A percentile compares a stretch with the other conserved stretches of the same genome.
Conservation (phyloP, 2,797 vertebrate genomes). For the Forpus xanthops region DNA sequence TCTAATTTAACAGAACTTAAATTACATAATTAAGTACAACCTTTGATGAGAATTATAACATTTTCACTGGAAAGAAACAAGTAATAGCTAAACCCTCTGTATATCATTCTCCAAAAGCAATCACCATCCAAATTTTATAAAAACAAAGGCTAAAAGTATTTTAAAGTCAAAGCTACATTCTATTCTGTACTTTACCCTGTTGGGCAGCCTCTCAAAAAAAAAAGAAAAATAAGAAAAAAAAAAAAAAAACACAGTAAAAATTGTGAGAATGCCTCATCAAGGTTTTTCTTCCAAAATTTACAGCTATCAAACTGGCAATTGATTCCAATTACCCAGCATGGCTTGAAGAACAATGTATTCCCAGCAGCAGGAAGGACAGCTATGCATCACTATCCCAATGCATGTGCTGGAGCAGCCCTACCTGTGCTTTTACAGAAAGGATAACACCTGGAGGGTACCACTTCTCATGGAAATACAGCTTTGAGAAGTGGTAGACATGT, state of each 20-base stretch:
- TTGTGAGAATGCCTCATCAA: not conserved
- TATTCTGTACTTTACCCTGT: not conserved
- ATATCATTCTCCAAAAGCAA: not conserved
- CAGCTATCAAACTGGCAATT: not conserved
- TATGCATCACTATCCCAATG: fast-evolving
- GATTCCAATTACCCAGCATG: not conserved
- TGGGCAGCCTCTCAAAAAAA: not conserved
- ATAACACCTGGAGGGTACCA: not conserved
- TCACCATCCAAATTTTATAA: not conserved
- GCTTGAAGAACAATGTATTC: not conserved
- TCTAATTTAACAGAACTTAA: not conserved
- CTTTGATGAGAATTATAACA: not conserved
- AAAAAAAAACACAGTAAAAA: too few relatives aligned
- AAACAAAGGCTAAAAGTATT: not conserved
- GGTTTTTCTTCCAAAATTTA: not conserved
- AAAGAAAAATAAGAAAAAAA: too few relatives aligned
- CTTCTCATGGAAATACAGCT: not conserved
- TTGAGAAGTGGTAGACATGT: not conserved
- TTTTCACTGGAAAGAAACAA: not conserved
- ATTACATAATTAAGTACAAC: not conserved
- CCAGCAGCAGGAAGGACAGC: not conserved
- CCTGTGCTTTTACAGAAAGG: not conserved
- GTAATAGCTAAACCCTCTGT: not conserved
- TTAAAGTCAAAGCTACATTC: not conserved
- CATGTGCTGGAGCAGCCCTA: not conserved